These are phyloP conservation scores for Hydrolagus affinis DNA, from an alignment of 2,113 vertebrate species.

Conservation along the genomic window DNA sequence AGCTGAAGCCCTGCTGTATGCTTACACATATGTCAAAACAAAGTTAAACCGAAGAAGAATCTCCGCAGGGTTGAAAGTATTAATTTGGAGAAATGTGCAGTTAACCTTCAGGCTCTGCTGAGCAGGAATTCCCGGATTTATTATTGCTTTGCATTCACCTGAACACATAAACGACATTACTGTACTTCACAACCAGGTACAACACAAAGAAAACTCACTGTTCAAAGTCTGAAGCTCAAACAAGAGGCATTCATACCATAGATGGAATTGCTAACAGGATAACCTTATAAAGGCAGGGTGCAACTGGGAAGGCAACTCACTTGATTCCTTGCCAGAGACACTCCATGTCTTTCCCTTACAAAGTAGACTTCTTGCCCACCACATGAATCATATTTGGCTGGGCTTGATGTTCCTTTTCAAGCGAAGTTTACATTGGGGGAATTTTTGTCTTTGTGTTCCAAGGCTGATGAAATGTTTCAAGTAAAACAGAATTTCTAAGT, in stretches of 20 bases:
- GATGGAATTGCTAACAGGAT: not conserved
- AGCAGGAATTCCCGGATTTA: not conserved
- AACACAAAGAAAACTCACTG: not conserved
- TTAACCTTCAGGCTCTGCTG: not conserved
- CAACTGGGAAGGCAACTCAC: not conserved
- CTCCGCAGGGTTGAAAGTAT: too few species aligned
- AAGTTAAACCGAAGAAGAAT: too few species aligned
- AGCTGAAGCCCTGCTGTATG: too few species aligned
- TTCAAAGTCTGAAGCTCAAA: not conserved
- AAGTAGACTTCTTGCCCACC: conserved; percentile 6
- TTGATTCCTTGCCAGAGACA: conserved; percentile 3
- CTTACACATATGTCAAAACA: too few species aligned
- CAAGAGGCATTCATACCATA: not conserved
- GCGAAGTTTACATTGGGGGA: conserved; percentile 16
- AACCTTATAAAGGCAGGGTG: conserved; percentile 7
- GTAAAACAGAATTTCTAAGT: not conserved
- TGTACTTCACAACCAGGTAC: conserved; percentile 6
- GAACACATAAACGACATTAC: not conserved
- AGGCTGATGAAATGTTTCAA: not conserved
- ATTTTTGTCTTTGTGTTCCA: conserved; percentile 10
- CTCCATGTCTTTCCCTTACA: not conserved
- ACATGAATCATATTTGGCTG: conserved; percentile 8
- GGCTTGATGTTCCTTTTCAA: not conserved
- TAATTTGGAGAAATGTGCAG: not conserved
- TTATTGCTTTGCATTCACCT: conserved; percentile 10